phyloP scores from a whole-genome alignment of 2,888 invertebrate genomes.

The Altica lythri region DNA sequence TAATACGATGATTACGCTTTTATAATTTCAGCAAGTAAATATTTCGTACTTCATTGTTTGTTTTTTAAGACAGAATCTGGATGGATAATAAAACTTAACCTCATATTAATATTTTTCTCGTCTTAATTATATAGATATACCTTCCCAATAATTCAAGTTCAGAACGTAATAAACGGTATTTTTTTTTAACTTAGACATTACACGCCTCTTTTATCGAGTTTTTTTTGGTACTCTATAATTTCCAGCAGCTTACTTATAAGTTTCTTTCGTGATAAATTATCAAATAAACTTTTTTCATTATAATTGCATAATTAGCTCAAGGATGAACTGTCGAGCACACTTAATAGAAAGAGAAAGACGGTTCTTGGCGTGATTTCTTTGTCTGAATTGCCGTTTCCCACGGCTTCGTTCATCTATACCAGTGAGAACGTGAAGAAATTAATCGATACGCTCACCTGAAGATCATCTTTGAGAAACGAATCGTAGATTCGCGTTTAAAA shows the following conservation, averaged over 20 bases:
- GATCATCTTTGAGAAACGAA: slow-evolving; percentile 13
- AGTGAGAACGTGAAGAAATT: slow-evolving; percentile 31
- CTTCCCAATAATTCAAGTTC: too few species aligned
- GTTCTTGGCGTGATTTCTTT: slow-evolving; percentile 39
- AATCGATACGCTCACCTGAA: slow-evolving; percentile 26
- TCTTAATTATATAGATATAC: too few species aligned
- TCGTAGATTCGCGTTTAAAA: slow-evolving; percentile 4
- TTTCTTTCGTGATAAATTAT: not conserved
- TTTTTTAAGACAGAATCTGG: too few species aligned
- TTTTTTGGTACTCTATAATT: slow-evolving; percentile 1
- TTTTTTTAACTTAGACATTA: too few species aligned
- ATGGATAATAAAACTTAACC: too few species aligned
- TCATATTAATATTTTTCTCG: too few species aligned
- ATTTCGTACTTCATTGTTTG: too few species aligned
- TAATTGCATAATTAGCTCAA: slow-evolving; percentile 14
- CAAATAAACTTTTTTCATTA: slow-evolving; percentile 1
- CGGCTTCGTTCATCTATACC: slow-evolving; percentile 37
- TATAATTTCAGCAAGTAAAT: too few species aligned
- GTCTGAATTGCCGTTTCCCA: slow-evolving; percentile 31
- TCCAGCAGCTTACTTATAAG: not conserved
- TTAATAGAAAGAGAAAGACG: slow-evolving; percentile 20
- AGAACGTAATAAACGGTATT: too few species aligned
- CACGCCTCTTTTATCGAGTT: too few species aligned
- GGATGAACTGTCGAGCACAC: not conserved
- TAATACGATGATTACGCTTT: too few species aligned